Evolutionary conservation across 2,888 invertebrate genomes (phyloP).

Genomic region (Oeneis ivallda): DNA sequence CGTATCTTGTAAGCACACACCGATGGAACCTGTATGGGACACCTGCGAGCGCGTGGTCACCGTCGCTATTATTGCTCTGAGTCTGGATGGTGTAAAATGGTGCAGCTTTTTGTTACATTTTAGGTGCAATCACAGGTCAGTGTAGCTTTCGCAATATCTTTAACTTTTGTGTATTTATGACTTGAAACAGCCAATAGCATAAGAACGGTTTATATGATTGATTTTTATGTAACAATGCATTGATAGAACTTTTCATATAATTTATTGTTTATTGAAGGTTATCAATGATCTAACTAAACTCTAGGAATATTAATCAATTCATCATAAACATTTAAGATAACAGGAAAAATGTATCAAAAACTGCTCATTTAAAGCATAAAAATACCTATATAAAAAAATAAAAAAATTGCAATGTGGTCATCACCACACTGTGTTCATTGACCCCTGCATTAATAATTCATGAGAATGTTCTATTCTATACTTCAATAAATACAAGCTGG

Average conservation of each 20-base stretch:
- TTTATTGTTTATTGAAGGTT: background rate
- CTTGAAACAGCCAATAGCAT: background rate
- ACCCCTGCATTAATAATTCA: conserved; percentile 37
- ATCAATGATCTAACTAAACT: background rate
- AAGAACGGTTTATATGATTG: background rate
- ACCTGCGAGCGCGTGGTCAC: conserved; percentile 56
- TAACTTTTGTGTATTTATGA: conserved; percentile 31
- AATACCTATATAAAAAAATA: no score
- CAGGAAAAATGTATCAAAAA: background rate
- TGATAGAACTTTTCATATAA: background rate
- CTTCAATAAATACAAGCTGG: conserved; percentile 14
- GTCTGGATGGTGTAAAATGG: conserved; percentile 45
- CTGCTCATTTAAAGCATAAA: background rate
- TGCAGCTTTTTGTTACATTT: conserved; percentile 45
- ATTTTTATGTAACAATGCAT: background rate
- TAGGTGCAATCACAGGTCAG: conserved; percentile 51
- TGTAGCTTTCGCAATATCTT: conserved; percentile 45
- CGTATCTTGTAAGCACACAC: conserved; percentile 55
- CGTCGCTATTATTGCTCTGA: conserved; percentile 38
- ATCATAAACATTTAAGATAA: background rate
- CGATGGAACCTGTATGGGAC: conserved; percentile 52
- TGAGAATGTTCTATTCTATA: conserved; percentile 17
- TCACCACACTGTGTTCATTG: conserved; percentile 36
- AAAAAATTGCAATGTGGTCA: conserved; percentile 29
- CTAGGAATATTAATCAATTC: background rate